A percentile compares a stretch with the other conserved stretches of the same genome.
phyloP scores from a whole-genome alignment of 2,797 vertebrate genomes.

The Acridotheres tristis region DNA sequence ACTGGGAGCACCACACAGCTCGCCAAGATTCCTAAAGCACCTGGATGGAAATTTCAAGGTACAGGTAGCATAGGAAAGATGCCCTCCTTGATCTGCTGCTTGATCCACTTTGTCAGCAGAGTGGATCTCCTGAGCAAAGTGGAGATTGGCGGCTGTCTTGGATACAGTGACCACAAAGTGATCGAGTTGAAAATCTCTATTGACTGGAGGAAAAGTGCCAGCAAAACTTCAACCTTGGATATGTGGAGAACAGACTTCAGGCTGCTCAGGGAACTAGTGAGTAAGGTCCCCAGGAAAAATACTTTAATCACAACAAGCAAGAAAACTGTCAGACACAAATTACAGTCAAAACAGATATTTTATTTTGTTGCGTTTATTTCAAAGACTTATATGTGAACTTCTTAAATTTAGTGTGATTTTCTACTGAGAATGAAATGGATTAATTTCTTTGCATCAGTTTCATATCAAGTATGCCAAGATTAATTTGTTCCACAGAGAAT shows the following conservation, averaged over 20 bases:
- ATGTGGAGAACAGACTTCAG: background rate
- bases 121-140: background rate
- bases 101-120: background rate
- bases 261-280: background rate
- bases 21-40: background rate
- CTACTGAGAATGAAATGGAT: background rate
- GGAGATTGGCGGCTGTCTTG: background rate
- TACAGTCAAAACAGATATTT: background rate
- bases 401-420: background rate
- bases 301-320: background rate
- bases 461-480: background rate
- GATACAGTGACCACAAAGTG: accelerated
- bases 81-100: background rate
- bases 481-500: background rate
- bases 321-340: background rate
- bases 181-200: background rate
- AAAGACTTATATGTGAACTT: background rate
- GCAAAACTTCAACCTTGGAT: background rate
- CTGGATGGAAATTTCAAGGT: background rate
- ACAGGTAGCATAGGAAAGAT: background rate
- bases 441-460: background rate
- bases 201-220: background rate
- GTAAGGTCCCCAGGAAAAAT: background rate
- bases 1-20: background rate
- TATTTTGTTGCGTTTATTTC: background rate